Conservation (phyloP, 2,888 invertebrate genomes). For the Drosophila emarginata region DNA sequence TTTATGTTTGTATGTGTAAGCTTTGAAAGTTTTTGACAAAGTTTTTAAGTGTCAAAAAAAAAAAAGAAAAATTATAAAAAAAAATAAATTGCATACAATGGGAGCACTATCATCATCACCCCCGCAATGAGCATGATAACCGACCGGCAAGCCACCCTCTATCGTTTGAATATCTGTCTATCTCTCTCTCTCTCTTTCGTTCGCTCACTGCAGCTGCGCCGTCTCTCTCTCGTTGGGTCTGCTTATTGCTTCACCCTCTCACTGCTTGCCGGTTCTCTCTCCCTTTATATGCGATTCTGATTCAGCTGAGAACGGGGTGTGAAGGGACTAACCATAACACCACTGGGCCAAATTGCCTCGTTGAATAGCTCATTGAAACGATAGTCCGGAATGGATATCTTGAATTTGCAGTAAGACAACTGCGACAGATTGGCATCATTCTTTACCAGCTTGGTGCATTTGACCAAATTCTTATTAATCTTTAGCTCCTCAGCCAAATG, state of each 20-base stretch:
- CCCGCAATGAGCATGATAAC: conserved; percentile 13
- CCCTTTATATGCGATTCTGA: conserved; percentile 78
- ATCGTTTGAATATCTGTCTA: conserved; percentile 7
- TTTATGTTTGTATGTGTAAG: conserved; percentile 48
- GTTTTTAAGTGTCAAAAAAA: conserved; percentile 57
- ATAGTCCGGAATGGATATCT: conserved; percentile 80
- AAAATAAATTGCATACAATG: conserved; percentile 61
- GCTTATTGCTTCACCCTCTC: conserved; percentile 37
- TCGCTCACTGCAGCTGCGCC: conserved; percentile 14
- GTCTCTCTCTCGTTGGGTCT: conserved; percentile 20
- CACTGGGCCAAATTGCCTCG: conserved; percentile 80
- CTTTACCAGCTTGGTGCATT: conserved; percentile 79
- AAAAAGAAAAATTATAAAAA: neutral
- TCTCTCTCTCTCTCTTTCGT: conserved; percentile 7
- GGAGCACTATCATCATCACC: conserved; percentile 30
- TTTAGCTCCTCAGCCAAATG: conserved; percentile 79
- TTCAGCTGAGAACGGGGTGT: conserved; percentile 80
- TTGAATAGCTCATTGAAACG: conserved; percentile 81
- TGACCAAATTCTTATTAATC: conserved; percentile 79
- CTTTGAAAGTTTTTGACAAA: conserved; percentile 63
- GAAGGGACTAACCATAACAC: conserved; percentile 80
- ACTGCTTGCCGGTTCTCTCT: conserved; percentile 36
- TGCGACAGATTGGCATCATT: conserved; percentile 80
- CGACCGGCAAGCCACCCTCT: conserved; percentile 41
- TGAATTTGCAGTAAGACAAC: conserved; percentile 79